Conservation (phyloP, 2,888 invertebrate genomes). For the Aricia artaxerxes region DNA sequence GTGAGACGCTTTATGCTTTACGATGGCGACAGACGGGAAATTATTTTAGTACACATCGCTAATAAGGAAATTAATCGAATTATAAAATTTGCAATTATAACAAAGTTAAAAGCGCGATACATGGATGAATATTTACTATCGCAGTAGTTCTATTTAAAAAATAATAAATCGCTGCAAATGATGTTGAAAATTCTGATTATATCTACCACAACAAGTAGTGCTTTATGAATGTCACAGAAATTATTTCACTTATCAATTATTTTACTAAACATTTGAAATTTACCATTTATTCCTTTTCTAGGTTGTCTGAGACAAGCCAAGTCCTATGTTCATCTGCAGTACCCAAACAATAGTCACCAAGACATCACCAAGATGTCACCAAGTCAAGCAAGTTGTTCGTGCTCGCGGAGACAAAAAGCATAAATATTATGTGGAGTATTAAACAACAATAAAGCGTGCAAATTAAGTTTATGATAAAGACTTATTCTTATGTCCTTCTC, state of each 20-base stretch:
- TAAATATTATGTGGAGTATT: too few species aligned
- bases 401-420: too few species aligned
- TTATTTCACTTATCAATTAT: neutral
- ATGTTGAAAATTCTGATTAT: too few species aligned
- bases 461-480: too few species aligned
- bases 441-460: too few species aligned
- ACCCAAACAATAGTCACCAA: neutral
- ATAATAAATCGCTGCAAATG: too few species aligned
- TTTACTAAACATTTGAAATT: neutral
- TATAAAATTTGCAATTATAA: neutral
- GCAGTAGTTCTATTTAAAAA: too few species aligned
- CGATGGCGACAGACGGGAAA: constrained; percentile 39
- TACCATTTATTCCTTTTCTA: neutral
- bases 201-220: too few species aligned
- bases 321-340: neutral
- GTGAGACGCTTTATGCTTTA: constrained; percentile 55
- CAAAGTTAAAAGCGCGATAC: neutral
- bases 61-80: neutral
- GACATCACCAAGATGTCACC: too few species aligned
- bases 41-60: constrained; percentile 35
- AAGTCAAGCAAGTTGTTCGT: too few species aligned
- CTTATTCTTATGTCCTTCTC: neutral
- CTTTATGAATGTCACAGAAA: too few species aligned
- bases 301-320: neutral
- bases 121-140: too few species aligned